Evolutionary conservation across 2,113 vertebrate species (phyloP).

Genomic region (Willisornis vidua): DNA sequence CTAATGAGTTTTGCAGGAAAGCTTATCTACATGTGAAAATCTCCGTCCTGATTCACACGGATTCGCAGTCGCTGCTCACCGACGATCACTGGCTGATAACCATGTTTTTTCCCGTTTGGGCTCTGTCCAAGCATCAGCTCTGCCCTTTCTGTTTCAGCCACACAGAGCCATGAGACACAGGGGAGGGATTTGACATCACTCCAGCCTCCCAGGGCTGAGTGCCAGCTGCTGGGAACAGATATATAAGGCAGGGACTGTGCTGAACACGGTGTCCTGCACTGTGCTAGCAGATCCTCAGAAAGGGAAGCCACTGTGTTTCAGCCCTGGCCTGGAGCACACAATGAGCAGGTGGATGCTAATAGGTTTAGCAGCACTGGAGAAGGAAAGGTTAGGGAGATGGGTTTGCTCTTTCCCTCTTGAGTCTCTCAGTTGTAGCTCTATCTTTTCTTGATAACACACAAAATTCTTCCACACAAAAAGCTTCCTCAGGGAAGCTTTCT

Average conservation of each 20-base stretch:
- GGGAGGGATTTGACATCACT: not conserved
- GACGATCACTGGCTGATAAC: not conserved
- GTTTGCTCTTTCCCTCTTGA: not conserved
- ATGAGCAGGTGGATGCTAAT: not conserved
- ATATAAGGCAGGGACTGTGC: not conserved
- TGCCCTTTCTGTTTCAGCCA: slow-evolving; percentile 15
- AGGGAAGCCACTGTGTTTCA: not conserved
- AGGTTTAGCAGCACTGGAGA: not conserved
- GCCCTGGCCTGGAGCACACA: not conserved
- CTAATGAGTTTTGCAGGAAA: slow-evolving; percentile 44
- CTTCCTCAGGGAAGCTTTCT: not conserved
- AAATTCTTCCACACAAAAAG: no score
- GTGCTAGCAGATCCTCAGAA: not conserved
- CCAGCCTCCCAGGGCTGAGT: slow-evolving; percentile 8
- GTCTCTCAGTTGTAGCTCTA: not conserved
- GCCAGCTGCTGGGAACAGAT: slow-evolving; percentile 21
- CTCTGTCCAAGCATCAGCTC: not conserved
- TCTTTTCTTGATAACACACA: not conserved
- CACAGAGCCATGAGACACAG: not conserved
- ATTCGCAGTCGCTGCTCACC: not conserved
- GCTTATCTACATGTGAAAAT: slow-evolving; percentile 63
- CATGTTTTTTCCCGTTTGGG: slow-evolving; percentile 43
- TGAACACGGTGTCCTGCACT: not conserved
- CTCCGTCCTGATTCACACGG: slow-evolving; percentile 25
- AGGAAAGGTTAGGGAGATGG: not conserved